phyloP scores from a whole-genome alignment of 37 sponge, comb jelly and placozoan species.

The Cliona cf. orientalis region DNA sequence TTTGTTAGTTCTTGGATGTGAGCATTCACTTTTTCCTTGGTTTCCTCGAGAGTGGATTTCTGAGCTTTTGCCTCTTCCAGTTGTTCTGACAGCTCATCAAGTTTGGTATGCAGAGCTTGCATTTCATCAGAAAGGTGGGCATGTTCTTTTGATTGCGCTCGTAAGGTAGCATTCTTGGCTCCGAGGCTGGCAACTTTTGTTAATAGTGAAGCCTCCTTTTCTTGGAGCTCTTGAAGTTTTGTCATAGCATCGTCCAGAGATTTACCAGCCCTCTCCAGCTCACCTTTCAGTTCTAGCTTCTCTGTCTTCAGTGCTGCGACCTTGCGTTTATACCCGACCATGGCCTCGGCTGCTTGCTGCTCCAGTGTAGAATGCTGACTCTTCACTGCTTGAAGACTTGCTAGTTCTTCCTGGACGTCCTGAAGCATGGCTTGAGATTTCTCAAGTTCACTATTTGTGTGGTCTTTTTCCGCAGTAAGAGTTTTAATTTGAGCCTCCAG shows the following conservation, averaged over 20 bases:
- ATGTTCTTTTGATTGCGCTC: not conserved
- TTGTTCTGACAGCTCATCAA: conserved; percentile 31
- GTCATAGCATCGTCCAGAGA: not conserved
- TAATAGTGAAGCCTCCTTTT: not conserved
- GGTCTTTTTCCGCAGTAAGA: conserved; percentile 9
- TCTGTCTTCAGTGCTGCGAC: not conserved
- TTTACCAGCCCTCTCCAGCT: conserved; percentile 7
- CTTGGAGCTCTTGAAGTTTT: not conserved
- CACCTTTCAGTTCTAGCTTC: conserved; percentile 3
- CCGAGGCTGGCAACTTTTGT: not conserved
- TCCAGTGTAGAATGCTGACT: not conserved
- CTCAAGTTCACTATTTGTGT: not conserved
- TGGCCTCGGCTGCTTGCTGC: not conserved
- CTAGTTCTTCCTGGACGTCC: not conserved
- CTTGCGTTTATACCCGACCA: not conserved
- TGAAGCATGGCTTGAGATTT: not conserved
- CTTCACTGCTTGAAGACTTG: conserved; percentile 4
- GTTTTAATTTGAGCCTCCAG: conserved; percentile 6
- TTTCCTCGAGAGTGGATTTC: not conserved
- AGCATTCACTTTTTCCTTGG: not conserved
- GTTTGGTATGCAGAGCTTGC: not conserved
- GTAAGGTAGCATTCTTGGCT: not conserved
- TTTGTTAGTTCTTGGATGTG: conserved; percentile 36
- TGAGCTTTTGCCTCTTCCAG: conserved; percentile 1
- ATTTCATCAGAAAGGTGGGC: not conserved